Conservation (phyloP, 2,888 invertebrate genomes). For the Nebria brevicollis region DNA sequence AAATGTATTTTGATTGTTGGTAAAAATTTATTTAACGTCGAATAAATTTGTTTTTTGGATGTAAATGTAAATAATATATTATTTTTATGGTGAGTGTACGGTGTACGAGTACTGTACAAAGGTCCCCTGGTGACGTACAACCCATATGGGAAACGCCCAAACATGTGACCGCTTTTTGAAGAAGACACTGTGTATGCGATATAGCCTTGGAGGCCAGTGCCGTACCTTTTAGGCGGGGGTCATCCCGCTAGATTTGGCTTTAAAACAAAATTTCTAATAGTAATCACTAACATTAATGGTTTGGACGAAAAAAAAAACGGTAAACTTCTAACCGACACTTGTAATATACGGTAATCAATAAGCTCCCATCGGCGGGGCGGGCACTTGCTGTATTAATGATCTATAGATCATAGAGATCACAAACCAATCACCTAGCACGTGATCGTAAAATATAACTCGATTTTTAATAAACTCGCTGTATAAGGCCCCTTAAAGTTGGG, state of each 20-base stretch:
- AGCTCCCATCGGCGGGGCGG: slow-evolving; percentile 13
- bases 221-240: neutral
- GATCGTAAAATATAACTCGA: neutral
- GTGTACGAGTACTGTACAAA: slow-evolving; percentile 21
- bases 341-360: slow-evolving; percentile 13
- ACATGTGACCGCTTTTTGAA: slow-evolving; percentile 25
- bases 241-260: neutral
- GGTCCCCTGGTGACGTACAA: slow-evolving; percentile 33
- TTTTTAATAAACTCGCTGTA: no score
- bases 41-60: no score
- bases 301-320: neutral
- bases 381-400: slow-evolving; percentile 36
- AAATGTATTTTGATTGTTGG: no score
- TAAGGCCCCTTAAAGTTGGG: neutral
- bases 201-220: slow-evolving; percentile 27
- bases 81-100: neutral
- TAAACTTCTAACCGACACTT: neutral
- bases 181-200: slow-evolving; percentile 28
- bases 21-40: no score
- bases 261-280: neutral
- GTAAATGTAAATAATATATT: no score
- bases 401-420: slow-evolving; percentile 29
- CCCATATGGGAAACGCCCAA: slow-evolving; percentile 35
- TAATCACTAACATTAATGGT: neutral
- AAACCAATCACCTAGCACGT: neutral